Base-by-base conservation (phyloP, 2,888 invertebrate species). In the Drosophila suboccidentalis region DNA sequence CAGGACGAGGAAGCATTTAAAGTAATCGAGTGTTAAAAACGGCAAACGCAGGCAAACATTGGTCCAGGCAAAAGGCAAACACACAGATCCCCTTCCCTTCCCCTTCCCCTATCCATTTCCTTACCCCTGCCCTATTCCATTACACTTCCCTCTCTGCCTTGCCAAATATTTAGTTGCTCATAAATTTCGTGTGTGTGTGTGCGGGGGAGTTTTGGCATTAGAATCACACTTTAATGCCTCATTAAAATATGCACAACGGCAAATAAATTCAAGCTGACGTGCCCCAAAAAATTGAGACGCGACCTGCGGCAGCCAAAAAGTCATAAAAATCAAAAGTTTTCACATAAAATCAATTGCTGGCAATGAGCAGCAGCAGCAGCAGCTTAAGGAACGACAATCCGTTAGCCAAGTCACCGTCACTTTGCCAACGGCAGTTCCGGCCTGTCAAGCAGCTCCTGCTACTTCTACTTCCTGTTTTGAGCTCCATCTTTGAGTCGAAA, bases 261-360 rank as follows among this genome's bases (percentile, higher is more conserved):
- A 82, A 82, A 87, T 87, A 85, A 86, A 89, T 87, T 89, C 82
- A 87, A 86, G 88, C 86, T 86, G 86, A 80, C 89, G 85, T 72
- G 58, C 64, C 58, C 59, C 64, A 65, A 67, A 78, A 64, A 64
- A 71, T 57, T 70, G 72, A 69, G 71, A 66, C 69, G 69, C 75
- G 72, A 82, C 86, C 78, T 82, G 86, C 78, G 78, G 71, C 68
- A 64, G 75, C 64, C 66, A 66, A 68, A 81, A 78, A 70, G 70
- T 79, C 90, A 88, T 87, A 89, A 87, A 87, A 87, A 89, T 85
- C 78, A 73, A 87, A 90, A 89, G 71, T 89, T 89, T 89, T 89
- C 89, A 72, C 90, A 89, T 89, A 87, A 90, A 89, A 90, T 90
- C 90, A 89, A 90, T 90, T 89, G 87, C 88, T 87, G 85, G 71